Conservation (phyloP, 1,140 invertebrate species). For the Bombus haemorrhoidalis region DNA sequence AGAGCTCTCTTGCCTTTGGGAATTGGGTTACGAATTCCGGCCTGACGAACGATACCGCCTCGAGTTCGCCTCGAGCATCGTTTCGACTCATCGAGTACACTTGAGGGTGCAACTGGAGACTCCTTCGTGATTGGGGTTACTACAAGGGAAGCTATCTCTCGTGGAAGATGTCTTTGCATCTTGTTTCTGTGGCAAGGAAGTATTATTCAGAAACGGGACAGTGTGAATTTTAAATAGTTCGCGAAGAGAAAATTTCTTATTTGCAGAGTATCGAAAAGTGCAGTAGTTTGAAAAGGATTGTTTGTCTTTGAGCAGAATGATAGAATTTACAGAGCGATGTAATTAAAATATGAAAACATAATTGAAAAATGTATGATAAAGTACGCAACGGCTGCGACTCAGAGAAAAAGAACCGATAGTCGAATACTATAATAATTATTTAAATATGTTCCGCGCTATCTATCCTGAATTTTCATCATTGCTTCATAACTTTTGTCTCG, state of each 20-base stretch:
- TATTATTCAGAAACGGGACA: too few species aligned
- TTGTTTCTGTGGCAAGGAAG: background rate
- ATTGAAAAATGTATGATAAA: too few species aligned
- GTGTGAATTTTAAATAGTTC: too few species aligned
- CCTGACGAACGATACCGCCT: background rate
- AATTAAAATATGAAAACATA: too few species aligned
- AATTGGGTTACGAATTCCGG: slow-evolving; percentile 40
- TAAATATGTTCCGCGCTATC: background rate
- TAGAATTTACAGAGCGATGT: too few species aligned
- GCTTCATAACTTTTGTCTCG: background rate
- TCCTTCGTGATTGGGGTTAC: background rate
- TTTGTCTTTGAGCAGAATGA: too few species aligned
- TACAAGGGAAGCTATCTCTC: background rate
- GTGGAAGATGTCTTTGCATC: background rate
- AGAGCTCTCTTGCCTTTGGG: background rate
- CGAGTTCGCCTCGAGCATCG: background rate
- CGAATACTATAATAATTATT: background rate
- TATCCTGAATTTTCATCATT: background rate
- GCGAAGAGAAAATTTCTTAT: too few species aligned
- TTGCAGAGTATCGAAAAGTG: too few species aligned
- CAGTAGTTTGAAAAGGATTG: too few species aligned
- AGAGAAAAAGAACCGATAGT: too few species aligned
- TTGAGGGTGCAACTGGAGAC: background rate
- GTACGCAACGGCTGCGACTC: too few species aligned
- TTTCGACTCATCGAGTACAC: background rate